phyloP scores from a whole-genome alignment of 2,797 vertebrate species.

The Sylvia borin region DNA sequence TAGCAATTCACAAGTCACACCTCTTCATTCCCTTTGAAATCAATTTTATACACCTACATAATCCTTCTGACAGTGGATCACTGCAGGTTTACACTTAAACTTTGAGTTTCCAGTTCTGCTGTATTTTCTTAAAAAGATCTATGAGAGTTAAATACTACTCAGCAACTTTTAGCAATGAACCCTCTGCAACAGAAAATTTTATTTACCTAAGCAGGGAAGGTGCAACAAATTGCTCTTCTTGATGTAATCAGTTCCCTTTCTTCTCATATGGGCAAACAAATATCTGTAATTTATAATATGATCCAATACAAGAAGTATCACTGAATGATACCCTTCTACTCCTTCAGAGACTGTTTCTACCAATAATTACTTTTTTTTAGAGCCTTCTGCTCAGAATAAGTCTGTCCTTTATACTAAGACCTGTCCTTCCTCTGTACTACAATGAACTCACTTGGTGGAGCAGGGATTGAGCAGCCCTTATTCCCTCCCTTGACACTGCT shows the following conservation, averaged over 20 bases:
- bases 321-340: not conserved
- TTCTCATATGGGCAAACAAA: not conserved
- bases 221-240: not conserved
- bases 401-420: not conserved
- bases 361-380: not conserved
- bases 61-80: not conserved
- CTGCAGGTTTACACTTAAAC: not conserved
- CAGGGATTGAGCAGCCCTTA: not conserved
- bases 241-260: not conserved
- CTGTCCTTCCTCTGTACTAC: not conserved
- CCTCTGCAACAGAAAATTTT: not conserved
- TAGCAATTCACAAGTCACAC: slow-evolving; percentile 31
- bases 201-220: not conserved
- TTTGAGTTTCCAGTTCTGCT: not conserved
- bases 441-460: not conserved
- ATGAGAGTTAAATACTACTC: not conserved
- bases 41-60: slow-evolving; percentile 15
- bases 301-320: not conserved
- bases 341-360: not conserved
- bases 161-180: not conserved
- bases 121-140: not conserved
- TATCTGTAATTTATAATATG: not conserved
- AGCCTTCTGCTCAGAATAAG: not conserved
- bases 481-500: not conserved
- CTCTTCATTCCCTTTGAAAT: slow-evolving; percentile 32